Evolutionary conservation across 2,797 vertebrate genomes (phyloP).

Genomic region (Cyclura pinguis): DNA sequence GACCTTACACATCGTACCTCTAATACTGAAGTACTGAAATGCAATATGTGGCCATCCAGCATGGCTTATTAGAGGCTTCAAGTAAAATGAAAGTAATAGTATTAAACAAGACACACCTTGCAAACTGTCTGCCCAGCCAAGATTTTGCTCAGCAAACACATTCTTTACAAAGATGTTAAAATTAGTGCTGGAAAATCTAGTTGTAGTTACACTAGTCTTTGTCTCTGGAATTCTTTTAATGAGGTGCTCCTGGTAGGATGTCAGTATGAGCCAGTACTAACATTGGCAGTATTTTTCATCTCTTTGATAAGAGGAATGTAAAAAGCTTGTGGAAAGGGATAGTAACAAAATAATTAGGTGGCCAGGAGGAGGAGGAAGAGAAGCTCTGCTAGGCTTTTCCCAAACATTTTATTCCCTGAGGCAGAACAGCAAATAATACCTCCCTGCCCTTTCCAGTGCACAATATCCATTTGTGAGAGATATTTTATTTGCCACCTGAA

Average conservation of each 20-base stretch:
- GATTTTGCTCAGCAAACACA: not conserved
- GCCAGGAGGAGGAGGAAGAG: not conserved
- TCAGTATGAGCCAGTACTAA: not conserved
- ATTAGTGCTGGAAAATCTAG: not conserved
- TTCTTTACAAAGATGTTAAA: not conserved
- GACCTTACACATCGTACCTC: no score
- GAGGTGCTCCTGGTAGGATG: no score
- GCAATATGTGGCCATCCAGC: not conserved
- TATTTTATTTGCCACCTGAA: not conserved
- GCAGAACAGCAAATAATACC: not conserved
- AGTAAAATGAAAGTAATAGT: not conserved
- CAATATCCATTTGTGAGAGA: not conserved
- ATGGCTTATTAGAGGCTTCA: not conserved
- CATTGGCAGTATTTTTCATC: no score
- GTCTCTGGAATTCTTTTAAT: not conserved
- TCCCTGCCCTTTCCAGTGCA: not conserved
- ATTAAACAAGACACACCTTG: not conserved
- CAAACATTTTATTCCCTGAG: not conserved
- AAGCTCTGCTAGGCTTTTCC: not conserved
- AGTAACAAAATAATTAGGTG: not conserved
- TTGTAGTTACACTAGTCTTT: not conserved
- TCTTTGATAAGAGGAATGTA: not conserved
- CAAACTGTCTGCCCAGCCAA: not conserved
- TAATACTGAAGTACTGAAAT: not conserved
- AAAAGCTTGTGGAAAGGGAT: not conserved